Base-by-base conservation (phyloP, 1,140 invertebrate species). In the Thalassaphorura encarpata region DNA sequence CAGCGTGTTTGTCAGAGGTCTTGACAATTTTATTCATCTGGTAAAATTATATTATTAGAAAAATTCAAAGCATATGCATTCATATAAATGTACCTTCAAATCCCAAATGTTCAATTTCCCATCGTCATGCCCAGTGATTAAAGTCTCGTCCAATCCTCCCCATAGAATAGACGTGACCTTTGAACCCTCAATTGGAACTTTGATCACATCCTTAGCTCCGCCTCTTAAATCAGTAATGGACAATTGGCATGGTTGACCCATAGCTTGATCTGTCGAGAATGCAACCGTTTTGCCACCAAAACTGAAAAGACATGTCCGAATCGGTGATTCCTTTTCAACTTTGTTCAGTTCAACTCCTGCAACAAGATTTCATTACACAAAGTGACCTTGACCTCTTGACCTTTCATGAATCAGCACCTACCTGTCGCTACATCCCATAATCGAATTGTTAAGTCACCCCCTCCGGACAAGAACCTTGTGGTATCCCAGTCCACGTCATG, bases 401-500 rank as follows among this genome's bases (percentile, higher is more conserved):
- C 11, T 46, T 2, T 46, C 5, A n/a, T 57, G 29, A 15, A 41
- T 21, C 6, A 27, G n/a, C 2, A 50, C n/a, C 67, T 69, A 77
- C 83, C 83, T 63, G 78, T 86, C 72, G 90, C 80, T 66, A 85
- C 80, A 73, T 97, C 92, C 94, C 94, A 97, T 52, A 97, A 67
- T 69, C 82, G 79, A 51, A 82, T 79, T 6, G 82, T 84, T 70
- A 89, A 92, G 70, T 99, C 96, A 74, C 90, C 96, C 69, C 85
- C 85, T 8, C 92, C 95, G 1, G 93, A 90, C 52, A 97, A 81
- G 45, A 98, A 83, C 68, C 84, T 82, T 0, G 84, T 87, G 1
- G 91, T 89, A 64, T 96, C 86, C 91, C 92, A 97, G 69, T 94
- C 87, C 5, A 97, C 88, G 72, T 99, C 96, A 36, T 99, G 83